Evolutionary conservation across 1,140 invertebrate species (phyloP).

Genomic region (Chlorops oryzae): DNA sequence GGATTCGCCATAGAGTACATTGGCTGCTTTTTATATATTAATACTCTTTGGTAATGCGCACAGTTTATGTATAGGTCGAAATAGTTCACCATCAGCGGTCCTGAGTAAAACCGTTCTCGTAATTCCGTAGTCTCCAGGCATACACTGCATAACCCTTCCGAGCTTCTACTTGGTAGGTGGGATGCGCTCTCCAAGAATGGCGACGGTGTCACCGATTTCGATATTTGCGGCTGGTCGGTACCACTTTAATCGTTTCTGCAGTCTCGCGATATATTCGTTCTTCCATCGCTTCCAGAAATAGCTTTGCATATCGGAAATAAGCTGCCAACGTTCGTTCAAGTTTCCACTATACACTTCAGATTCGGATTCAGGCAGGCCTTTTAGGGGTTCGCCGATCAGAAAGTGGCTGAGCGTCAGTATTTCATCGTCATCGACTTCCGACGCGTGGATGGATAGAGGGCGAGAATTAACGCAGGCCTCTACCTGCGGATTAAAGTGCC

Average conservation of each 20-base stretch:
- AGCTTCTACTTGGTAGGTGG: neutral
- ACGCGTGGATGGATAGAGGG: neutral
- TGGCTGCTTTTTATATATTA: too few relatives aligned
- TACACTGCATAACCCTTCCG: neutral
- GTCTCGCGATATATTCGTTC: neutral
- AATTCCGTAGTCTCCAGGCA: neutral
- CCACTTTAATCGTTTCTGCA: neutral
- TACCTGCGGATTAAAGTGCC: constrained; percentile 10
- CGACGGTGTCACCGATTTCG: too few relatives aligned
- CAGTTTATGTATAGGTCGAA: neutral
- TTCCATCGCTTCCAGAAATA: neutral
- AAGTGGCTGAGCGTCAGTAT: neutral
- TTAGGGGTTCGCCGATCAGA: neutral
- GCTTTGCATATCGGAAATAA: neutral
- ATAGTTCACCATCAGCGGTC: neutral
- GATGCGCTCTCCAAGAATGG: too few relatives aligned
- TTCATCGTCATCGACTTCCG: too few relatives aligned
- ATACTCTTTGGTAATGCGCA: neutral
- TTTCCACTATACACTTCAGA: neutral
- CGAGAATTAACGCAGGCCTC: neutral
- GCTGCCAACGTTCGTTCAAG: neutral
- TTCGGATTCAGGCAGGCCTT: neutral
- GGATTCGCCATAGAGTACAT: too few relatives aligned
- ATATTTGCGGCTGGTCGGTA: neutral
- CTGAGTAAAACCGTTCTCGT: neutral